phyloP scores from a whole-genome alignment of 1,140 invertebrate genomes.

The Macrotrachela quadricornifera region DNA sequence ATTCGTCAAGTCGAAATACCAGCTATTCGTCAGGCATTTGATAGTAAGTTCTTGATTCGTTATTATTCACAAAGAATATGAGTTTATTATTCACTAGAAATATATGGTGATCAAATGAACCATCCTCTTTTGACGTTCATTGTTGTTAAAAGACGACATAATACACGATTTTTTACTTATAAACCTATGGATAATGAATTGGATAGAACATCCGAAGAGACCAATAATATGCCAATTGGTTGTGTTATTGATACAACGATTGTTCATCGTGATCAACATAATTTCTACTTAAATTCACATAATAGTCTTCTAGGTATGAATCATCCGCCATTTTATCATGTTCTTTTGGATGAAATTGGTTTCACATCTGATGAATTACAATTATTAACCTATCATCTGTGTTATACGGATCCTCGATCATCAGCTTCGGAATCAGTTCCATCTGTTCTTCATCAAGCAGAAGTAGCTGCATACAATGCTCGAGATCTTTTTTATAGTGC shows the following conservation, averaged over 20 bases:
- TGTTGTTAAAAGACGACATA: slow-evolving; percentile 73
- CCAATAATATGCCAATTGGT: slow-evolving; percentile 51
- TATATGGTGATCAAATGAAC: too few species aligned
- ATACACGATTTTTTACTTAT: slow-evolving; percentile 36
- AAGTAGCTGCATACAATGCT: slow-evolving; percentile 58
- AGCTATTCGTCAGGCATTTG: slow-evolving; percentile 3
- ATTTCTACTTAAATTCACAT: slow-evolving; percentile 25
- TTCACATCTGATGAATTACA: not conserved
- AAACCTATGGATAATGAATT: not conserved
- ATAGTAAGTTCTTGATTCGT: not conserved
- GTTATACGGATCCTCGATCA: slow-evolving; percentile 67
- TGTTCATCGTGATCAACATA: slow-evolving; percentile 52
- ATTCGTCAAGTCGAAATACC: slow-evolving; percentile 2
- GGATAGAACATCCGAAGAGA: not conserved
- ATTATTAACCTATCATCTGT: slow-evolving; percentile 54
- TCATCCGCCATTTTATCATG: not conserved
- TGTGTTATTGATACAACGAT: slow-evolving; percentile 60
- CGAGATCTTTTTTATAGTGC: slow-evolving; percentile 8
- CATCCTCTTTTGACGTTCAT: slow-evolving; percentile 43
- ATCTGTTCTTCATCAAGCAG: slow-evolving; percentile 76
- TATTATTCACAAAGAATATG: too few species aligned
- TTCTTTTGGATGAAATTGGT: not conserved
- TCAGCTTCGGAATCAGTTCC: slow-evolving; percentile 69
- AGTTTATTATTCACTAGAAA: too few species aligned
- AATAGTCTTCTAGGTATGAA: not conserved